Evolutionary conservation across 2,797 vertebrate genomes (phyloP).

Genomic region (Molothrus ater): DNA sequence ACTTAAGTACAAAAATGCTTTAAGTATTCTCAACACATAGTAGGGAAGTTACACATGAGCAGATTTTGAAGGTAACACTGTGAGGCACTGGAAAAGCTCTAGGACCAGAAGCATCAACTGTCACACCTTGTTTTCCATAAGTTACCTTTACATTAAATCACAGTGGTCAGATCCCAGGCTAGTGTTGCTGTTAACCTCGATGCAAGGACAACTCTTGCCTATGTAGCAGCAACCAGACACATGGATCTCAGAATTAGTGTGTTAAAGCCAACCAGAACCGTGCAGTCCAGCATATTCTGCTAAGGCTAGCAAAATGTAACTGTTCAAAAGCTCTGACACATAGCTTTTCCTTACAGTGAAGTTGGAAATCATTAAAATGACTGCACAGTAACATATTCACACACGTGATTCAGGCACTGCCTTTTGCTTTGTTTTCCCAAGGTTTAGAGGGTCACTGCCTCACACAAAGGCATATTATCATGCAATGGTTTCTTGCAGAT

Average conservation of each 20-base stretch:
- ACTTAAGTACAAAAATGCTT: background rate
- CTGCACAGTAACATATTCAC: background rate
- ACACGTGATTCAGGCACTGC: background rate
- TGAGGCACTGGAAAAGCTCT: background rate
- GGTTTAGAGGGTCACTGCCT: slow-evolving; percentile 13
- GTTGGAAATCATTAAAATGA: slow-evolving; percentile 32
- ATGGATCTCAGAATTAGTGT: background rate
- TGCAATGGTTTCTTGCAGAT: background rate
- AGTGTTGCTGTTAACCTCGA: background rate
- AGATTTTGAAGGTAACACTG: background rate
- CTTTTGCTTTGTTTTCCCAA: background rate
- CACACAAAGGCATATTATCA: background rate
- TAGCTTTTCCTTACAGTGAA: background rate
- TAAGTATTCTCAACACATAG: background rate
- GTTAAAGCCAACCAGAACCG: background rate
- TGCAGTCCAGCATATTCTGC: background rate
- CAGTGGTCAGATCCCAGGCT: background rate
- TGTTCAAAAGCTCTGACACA: background rate
- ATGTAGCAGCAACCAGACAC: background rate
- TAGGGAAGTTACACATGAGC: background rate
- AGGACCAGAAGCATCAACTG: background rate
- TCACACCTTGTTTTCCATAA: background rate
- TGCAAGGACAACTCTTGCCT: background rate
- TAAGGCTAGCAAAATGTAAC: background rate
- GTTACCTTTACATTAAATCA: background rate